Evolutionary conservation across 2,888 invertebrate species (phyloP).

Genomic region (Pseudococcus jackbeardsleyi): DNA sequence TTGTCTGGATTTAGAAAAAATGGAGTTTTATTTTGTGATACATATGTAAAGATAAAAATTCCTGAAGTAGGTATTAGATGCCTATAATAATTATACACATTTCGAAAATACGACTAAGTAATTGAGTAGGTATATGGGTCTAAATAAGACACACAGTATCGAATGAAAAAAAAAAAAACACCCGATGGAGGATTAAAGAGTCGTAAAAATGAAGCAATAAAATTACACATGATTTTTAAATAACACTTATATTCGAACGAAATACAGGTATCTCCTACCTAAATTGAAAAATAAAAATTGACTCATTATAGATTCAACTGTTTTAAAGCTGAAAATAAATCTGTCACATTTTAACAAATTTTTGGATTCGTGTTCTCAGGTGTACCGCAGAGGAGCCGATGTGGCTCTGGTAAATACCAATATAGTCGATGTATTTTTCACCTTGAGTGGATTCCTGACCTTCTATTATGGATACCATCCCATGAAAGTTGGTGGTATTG

Average conservation of each 20-base stretch:
- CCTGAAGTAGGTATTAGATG: no score
- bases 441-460: slow-evolving; percentile 68
- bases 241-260: neutral
- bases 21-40: no score
- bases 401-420: slow-evolving; percentile 64
- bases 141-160: no score
- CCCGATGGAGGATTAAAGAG: neutral
- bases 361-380: neutral
- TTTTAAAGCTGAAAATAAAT: neutral
- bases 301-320: neutral
- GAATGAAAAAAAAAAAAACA: no score
- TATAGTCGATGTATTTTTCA: slow-evolving; percentile 68
- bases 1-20: no score
- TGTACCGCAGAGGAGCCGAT: slow-evolving; percentile 62
- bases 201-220: neutral
- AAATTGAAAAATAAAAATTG: neutral
- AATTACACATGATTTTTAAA: neutral
- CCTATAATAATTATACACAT: no score
- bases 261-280: neutral
- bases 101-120: no score
- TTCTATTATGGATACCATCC: slow-evolving; percentile 67
- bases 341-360: neutral
- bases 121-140: no score
- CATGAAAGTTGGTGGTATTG: slow-evolving; percentile 67
- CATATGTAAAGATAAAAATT: no score